These are phyloP conservation scores for Oryctes rhinoceros DNA, from an alignment of 1,140 invertebrate species.

Conservation along the genomic window DNA sequence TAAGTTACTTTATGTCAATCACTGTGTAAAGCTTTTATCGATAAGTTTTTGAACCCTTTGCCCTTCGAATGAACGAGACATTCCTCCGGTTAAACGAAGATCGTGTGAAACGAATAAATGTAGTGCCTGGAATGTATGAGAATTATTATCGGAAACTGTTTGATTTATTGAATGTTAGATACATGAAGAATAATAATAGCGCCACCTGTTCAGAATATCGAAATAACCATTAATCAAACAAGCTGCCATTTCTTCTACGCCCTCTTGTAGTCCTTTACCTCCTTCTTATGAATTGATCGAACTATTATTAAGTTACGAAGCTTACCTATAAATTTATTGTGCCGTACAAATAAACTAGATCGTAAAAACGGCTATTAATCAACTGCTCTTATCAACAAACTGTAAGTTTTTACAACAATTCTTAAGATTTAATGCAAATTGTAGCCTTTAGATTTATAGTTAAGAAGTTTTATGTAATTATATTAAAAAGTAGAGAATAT, in stretches of 20 bases:
- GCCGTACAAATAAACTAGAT: not conserved
- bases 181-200: constrained; percentile 5
- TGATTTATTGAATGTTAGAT: constrained; percentile 14
- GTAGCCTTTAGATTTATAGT: not conserved
- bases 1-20: too few species aligned
- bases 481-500: not conserved
- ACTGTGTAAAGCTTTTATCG: too few species aligned
- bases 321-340: not conserved
- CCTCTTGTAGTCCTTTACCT: not conserved
- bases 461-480: too few species aligned
- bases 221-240: constrained; percentile 22
- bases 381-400: not conserved
- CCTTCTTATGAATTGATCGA: not conserved
- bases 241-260: not conserved
- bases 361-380: not conserved
- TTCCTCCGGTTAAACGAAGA: too few species aligned
- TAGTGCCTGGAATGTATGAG: not conserved
- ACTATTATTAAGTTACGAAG: constrained; percentile 1
- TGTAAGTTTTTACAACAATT: not conserved
- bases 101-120: not conserved
- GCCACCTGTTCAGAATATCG: constrained; percentile 7
- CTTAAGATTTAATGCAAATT: not conserved
- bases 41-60: too few species aligned
- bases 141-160: not conserved
- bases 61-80: too few species aligned